Conservation (phyloP, 2,797 vertebrate species). For the Hozukius guyotensis region DNA sequence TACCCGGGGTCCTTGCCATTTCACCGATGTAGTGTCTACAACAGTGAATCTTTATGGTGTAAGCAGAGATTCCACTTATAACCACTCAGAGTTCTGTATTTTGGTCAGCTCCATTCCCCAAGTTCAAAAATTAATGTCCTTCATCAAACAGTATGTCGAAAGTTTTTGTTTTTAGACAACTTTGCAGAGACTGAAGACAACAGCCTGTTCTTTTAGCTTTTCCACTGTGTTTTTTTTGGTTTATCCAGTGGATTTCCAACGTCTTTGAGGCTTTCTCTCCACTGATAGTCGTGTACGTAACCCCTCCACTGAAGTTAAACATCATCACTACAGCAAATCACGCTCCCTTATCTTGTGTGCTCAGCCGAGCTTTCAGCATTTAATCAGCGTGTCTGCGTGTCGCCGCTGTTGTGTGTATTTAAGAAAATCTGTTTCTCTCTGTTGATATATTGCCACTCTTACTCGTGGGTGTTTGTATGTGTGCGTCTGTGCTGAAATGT, state of each 20-base stretch:
- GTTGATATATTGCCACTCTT: constrained; percentile 28
- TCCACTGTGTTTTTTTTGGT: not conserved
- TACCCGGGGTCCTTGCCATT: not conserved
- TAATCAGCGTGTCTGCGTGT: constrained; percentile 52
- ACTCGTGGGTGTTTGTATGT: constrained; percentile 13
- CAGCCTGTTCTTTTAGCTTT: constrained; percentile 6
- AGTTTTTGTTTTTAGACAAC: not conserved
- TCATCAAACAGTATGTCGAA: not conserved
- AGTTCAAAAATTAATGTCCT: not conserved
- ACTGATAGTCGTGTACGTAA: constrained; percentile 30
- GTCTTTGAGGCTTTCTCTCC: constrained; percentile 37
- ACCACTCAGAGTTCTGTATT: not conserved
- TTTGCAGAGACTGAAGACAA: constrained; percentile 26
- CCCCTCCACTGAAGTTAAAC: constrained; percentile 52
- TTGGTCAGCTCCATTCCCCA: not conserved
- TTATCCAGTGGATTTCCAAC: constrained; percentile 23
- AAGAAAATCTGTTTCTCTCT: constrained; percentile 37
- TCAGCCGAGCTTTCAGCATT: constrained; percentile 58
- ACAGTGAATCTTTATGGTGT: not conserved
- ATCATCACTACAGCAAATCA: constrained; percentile 59
- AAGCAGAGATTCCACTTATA: not conserved
- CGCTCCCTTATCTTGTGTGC: constrained; percentile 56
- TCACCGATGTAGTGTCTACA: not conserved
- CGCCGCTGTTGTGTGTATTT: constrained; percentile 38
- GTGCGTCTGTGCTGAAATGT: constrained; percentile 6